These are phyloP conservation scores for Phrynocephalus versicolor DNA, from an alignment of 2,113 vertebrate genomes.

Conservation along the genomic window DNA sequence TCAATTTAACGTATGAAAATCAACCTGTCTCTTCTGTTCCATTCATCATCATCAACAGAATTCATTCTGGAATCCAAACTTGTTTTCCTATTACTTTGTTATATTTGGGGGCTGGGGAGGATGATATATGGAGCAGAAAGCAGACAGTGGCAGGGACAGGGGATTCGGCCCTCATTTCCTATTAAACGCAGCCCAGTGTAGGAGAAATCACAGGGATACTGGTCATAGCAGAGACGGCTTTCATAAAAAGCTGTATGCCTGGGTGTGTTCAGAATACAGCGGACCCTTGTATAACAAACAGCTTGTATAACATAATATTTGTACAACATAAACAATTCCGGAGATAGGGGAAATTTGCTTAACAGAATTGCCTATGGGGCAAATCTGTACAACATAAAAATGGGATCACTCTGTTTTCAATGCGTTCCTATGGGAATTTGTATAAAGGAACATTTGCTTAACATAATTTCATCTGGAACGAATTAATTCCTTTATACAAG, in stretches of 20 bases:
- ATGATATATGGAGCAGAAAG: conserved; percentile 60
- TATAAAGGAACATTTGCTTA: too few species aligned
- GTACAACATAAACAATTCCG: too few species aligned
- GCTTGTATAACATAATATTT: too few species aligned
- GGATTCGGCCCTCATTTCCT: conserved; percentile 44
- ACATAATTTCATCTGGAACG: too few species aligned
- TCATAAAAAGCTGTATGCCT: neutral
- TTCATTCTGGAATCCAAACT: conserved; percentile 68
- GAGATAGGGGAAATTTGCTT: too few species aligned
- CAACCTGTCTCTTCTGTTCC: conserved; percentile 64
- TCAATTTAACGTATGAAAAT: conserved; percentile 70
- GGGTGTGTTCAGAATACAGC: conserved; percentile 18
- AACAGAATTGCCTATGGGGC: too few species aligned
- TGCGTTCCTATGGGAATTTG: too few species aligned
- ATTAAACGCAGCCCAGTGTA: conserved; percentile 54
- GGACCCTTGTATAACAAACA: too few species aligned
- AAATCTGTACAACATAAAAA: too few species aligned
- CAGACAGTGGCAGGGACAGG: conserved; percentile 38
- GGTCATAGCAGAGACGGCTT: conserved; percentile 4
- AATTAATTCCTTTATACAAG: too few species aligned
- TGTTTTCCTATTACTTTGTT: conserved; percentile 69
- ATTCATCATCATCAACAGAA: conserved; percentile 70
- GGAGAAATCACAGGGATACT: conserved; percentile 36
- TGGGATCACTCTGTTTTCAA: too few species aligned
- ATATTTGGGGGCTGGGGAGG: conserved; percentile 43